A percentile compares a stretch with the other conserved stretches of the same genome.
Conservation (phyloP, 2,888 invertebrate genomes). For the Heliconius hortense region DNA sequence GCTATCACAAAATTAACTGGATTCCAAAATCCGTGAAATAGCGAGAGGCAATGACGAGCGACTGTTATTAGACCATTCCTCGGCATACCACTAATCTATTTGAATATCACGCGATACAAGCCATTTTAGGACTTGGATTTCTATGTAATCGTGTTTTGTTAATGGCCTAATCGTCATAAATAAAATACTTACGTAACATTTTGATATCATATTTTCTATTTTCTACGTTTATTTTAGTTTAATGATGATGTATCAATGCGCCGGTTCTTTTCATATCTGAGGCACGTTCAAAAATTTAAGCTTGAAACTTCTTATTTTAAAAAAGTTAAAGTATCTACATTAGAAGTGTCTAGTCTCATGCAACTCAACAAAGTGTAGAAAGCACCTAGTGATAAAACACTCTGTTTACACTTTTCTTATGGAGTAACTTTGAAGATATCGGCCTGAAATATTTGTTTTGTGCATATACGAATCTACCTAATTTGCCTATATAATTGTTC, state of each 20-base stretch:
- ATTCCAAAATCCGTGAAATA: neutral
- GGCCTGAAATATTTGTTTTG: neutral
- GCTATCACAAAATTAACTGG: neutral
- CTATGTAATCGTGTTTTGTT: conserved; percentile 12
- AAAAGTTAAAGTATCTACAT: too few relatives aligned
- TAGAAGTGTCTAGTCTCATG: too few relatives aligned
- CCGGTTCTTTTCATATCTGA: too few relatives aligned
- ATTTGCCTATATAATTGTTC: neutral
- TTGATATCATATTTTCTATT: neutral
- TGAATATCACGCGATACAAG: conserved; percentile 24
- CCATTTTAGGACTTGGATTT: conserved; percentile 24
- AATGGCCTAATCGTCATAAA: neutral
- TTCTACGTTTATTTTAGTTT: neutral
- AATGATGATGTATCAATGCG: neutral
- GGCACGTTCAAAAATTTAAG: too few relatives aligned
- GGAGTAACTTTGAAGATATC: too few relatives aligned
- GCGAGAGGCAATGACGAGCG: conserved; percentile 17
- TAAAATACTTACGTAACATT: neutral
- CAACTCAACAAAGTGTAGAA: too few relatives aligned
- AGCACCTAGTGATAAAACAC: too few relatives aligned
- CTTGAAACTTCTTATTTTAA: too few relatives aligned
- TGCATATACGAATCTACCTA: neutral
- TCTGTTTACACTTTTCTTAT: too few relatives aligned
- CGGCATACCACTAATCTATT: conserved; percentile 22
- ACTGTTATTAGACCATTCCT: conserved; percentile 22